Percentiles rank a stretch among this genome's conserved stretches.
Evolutionary conservation across 2,888 invertebrate species (phyloP).

Genomic region (Rhagonycha fulva): DNA sequence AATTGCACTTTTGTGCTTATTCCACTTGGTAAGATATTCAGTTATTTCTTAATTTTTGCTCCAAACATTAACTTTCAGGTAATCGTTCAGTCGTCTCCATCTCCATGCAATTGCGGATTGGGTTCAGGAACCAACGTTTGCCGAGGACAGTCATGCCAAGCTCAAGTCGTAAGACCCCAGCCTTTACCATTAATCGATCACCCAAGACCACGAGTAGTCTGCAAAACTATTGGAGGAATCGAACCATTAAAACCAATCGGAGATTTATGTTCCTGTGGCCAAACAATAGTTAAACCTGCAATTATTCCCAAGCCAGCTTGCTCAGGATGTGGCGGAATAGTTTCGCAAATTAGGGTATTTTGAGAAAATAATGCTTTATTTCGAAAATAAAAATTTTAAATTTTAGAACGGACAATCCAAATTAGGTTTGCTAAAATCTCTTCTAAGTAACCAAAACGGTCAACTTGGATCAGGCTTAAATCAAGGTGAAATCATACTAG

Average conservation of each 20-base stretch:
- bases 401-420: not conserved
- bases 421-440: not conserved
- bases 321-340: slow-evolving; percentile 19
- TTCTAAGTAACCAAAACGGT: not conserved
- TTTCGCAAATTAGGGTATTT: not conserved
- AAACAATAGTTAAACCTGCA: slow-evolving; percentile 49
- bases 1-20: not conserved
- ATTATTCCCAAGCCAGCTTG: slow-evolving; percentile 46
- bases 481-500: not conserved
- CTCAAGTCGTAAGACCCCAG: slow-evolving; percentile 47
- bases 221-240: slow-evolving; percentile 31
- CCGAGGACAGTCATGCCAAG: slow-evolving; percentile 27
- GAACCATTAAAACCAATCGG: slow-evolving; percentile 39
- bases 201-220: slow-evolving; percentile 35
- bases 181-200: slow-evolving; percentile 37
- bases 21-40: not conserved
- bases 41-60: not conserved
- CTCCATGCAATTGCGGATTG: slow-evolving; percentile 37
- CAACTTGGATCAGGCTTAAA: not conserved
- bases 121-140: slow-evolving; percentile 43
- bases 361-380: not conserved
- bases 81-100: not conserved
- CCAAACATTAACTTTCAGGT: not conserved
- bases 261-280: slow-evolving; percentile 45
- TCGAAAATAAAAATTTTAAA: not conserved